phyloP scores from a whole-genome alignment of 2,113 vertebrate species.

The Uria aalge region DNA sequence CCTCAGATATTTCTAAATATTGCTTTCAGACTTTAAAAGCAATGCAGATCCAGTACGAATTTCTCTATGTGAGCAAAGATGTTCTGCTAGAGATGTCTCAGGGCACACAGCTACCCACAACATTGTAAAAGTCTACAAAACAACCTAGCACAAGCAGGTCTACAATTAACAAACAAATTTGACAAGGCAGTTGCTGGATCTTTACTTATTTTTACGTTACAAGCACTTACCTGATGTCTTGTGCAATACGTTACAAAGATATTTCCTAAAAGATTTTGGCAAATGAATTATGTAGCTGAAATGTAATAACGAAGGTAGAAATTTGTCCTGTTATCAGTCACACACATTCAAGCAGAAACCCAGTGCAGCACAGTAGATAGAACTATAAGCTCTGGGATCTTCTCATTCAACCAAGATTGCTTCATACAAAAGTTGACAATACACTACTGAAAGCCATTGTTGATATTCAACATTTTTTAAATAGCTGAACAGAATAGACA shows the following conservation, averaged over 20 bases:
- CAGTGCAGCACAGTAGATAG: slow-evolving; percentile 65
- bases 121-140: neutral
- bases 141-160: neutral
- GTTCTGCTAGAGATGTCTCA: neutral
- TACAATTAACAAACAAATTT: slow-evolving; percentile 40
- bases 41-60: neutral
- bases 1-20: neutral
- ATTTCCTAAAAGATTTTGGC: slow-evolving; percentile 70
- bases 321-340: slow-evolving; percentile 81
- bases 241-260: slow-evolving; percentile 53
- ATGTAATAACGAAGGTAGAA: slow-evolving; percentile 75
- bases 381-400: slow-evolving; percentile 81
- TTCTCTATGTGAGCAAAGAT: neutral
- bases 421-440: slow-evolving; percentile 99
- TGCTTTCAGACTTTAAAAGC: neutral
- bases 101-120: neutral
- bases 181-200: neutral
- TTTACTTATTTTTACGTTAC: neutral
- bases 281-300: slow-evolving; percentile 74
- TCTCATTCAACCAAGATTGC: slow-evolving; percentile 98
- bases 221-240: slow-evolving; percentile 65
- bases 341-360: slow-evolving; percentile 76
- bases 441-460: slow-evolving; percentile 95
- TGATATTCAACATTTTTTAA: slow-evolving; percentile 99
- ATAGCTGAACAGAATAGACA: slow-evolving; percentile 98